Conservation (phyloP, 1,140 invertebrate species). For the Nymphalis io region DNA sequence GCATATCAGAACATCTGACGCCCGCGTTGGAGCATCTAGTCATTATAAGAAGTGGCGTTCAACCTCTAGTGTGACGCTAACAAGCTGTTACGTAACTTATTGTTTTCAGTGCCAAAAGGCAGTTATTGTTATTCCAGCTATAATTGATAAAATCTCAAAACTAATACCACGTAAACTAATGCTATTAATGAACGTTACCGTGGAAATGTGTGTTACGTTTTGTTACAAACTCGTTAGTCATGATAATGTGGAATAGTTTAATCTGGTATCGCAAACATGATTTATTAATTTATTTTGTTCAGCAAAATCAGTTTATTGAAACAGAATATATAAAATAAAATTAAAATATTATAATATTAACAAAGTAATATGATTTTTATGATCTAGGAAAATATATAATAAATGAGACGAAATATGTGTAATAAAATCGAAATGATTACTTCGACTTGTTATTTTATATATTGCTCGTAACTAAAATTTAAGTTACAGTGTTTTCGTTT, state of each 20-base stretch:
- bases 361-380: no score
- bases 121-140: slow-evolving; percentile 14
- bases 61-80: slow-evolving; percentile 35
- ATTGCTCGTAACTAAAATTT: neutral
- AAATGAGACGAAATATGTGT: neutral
- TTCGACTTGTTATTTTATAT: no score
- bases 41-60: slow-evolving; percentile 36
- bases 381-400: no score
- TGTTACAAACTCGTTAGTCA: no score
- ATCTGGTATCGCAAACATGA: no score
- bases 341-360: no score
- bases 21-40: slow-evolving; percentile 30
- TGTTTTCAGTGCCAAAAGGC: slow-evolving; percentile 34
- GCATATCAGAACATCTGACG: slow-evolving; percentile 15
- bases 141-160: slow-evolving; percentile 26
- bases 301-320: neutral
- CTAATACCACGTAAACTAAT: slow-evolving; percentile 6
- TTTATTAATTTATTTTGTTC: no score
- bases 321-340: neutral
- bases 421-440: neutral
- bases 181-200: neutral
- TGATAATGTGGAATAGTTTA: no score
- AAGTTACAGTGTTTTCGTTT: neutral
- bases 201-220: neutral
- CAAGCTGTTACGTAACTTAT: slow-evolving; percentile 40